These are phyloP conservation scores for Sphenodon punctatus DNA, from an alignment of 2,797 vertebrate species.

Conservation along the genomic window DNA sequence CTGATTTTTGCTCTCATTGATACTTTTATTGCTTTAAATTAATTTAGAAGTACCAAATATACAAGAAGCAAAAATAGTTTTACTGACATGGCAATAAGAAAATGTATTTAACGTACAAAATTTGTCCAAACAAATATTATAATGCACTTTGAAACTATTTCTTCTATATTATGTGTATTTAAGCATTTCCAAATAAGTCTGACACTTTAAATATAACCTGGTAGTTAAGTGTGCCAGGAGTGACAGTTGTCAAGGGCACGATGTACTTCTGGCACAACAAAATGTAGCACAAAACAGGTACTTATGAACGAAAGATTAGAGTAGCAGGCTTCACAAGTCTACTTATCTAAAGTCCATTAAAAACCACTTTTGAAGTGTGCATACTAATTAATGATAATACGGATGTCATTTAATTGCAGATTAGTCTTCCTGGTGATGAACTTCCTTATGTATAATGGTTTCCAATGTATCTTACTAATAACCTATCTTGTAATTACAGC, in stretches of 20 bases:
- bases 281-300: background rate
- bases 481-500: constrained; percentile 39
- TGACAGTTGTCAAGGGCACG: background rate
- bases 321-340: constrained; percentile 8
- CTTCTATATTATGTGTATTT: background rate
- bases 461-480: constrained; percentile 42
- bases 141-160: background rate
- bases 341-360: constrained; percentile 19
- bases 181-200: background rate
- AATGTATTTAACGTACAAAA: constrained; percentile 11
- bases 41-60: background rate
- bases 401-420: constrained; percentile 49
- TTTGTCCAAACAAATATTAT: background rate
- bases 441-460: constrained; percentile 32
- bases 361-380: constrained; percentile 7
- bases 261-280: constrained; percentile 33
- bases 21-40: background rate
- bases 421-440: constrained; percentile 38
- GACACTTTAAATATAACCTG: background rate
- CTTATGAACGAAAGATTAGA: background rate
- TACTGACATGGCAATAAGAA: constrained; percentile 34
- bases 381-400: constrained; percentile 32
- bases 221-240: background rate
- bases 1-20: background rate
- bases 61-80: background rate